Conservation (phyloP, 2,888 invertebrate species). For the Temnothorax ravouxi region DNA sequence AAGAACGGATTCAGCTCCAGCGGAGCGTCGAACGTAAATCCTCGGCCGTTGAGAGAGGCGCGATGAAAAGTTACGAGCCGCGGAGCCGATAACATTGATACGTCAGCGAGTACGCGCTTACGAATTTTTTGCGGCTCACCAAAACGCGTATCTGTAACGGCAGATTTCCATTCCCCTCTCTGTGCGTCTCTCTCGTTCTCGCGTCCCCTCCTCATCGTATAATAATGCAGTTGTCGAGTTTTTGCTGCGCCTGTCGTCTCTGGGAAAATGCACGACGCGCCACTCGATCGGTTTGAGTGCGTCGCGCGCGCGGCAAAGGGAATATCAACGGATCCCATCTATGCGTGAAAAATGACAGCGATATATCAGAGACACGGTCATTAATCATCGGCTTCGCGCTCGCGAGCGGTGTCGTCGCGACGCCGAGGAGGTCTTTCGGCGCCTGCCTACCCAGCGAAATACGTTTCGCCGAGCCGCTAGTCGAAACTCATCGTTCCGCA, state of each 20-base stretch:
- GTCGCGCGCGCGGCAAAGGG: slow-evolving; percentile 65
- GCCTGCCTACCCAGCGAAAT: slow-evolving; percentile 74
- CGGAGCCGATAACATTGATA: slow-evolving; percentile 59
- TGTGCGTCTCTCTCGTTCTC: background rate
- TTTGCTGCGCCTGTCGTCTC: slow-evolving; percentile 55
- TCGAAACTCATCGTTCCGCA: slow-evolving; percentile 45
- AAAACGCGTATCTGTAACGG: slow-evolving; percentile 46
- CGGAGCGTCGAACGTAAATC: slow-evolving; percentile 59
- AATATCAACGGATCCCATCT: slow-evolving; percentile 81
- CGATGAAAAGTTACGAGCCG: slow-evolving; percentile 64
- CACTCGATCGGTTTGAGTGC: slow-evolving; percentile 17
- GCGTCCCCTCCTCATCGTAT: slow-evolving; percentile 33
- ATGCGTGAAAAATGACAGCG: slow-evolving; percentile 83
- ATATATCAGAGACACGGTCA: slow-evolving; percentile 79
- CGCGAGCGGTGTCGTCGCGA: slow-evolving; percentile 69
- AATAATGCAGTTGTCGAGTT: slow-evolving; percentile 75
- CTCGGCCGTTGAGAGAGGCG: slow-evolving; percentile 26
- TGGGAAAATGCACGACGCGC: slow-evolving; percentile 46
- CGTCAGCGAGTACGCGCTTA: slow-evolving; percentile 35
- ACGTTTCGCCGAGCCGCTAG: slow-evolving; percentile 53
- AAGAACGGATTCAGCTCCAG: slow-evolving; percentile 40
- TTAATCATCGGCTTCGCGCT: slow-evolving; percentile 79
- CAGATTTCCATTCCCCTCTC: slow-evolving; percentile 33
- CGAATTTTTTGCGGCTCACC: slow-evolving; percentile 43
- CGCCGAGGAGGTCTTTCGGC: slow-evolving; percentile 63